These are phyloP conservation scores for Athalia rosae DNA, from an alignment of 2,888 invertebrate genomes.

Conservation along the genomic window DNA sequence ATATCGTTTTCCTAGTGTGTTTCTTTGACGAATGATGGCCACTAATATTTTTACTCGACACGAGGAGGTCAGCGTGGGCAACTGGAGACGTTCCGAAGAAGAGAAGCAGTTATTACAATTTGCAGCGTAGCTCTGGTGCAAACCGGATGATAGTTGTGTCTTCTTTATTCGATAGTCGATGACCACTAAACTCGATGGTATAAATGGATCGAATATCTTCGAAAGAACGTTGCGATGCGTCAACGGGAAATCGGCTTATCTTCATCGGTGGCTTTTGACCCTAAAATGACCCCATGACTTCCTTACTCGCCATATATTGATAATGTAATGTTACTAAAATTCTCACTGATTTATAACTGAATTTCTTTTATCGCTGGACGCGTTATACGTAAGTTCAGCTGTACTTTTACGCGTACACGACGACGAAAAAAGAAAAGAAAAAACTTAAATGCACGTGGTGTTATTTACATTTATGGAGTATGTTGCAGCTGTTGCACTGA, in stretches of 20 bases:
- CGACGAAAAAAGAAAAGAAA: no score
- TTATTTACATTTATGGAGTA: no score
- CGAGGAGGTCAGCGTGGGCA: conserved; percentile 27
- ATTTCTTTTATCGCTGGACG: no score
- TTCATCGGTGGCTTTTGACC: conserved; percentile 47
- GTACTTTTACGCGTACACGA: no score
- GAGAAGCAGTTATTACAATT: not conserved
- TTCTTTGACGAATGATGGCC: not conserved
- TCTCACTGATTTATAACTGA: not conserved
- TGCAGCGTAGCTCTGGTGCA: conserved; percentile 21
- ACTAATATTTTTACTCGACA: not conserved
- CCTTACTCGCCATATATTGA: not conserved
- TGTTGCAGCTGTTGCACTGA: no score
- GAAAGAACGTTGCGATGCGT: conserved; percentile 4
- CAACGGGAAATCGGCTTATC: conserved; percentile 37
- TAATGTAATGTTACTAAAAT: conserved; percentile 2
- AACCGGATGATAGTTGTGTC: conserved; percentile 37
- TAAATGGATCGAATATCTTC: conserved; percentile 28
- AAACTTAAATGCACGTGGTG: no score
- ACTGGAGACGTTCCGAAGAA: conserved; percentile 12
- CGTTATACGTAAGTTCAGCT: no score
- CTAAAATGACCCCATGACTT: conserved; percentile 41
- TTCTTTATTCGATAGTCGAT: conserved; percentile 34
- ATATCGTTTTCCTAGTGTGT: no score
- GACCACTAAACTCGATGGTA: conserved; percentile 30